Percentiles rank a stretch among this genome's conserved stretches.
These are phyloP conservation scores for Cryptocephalus moraei DNA, from an alignment of 2,888 invertebrate species.

Conservation along the genomic window DNA sequence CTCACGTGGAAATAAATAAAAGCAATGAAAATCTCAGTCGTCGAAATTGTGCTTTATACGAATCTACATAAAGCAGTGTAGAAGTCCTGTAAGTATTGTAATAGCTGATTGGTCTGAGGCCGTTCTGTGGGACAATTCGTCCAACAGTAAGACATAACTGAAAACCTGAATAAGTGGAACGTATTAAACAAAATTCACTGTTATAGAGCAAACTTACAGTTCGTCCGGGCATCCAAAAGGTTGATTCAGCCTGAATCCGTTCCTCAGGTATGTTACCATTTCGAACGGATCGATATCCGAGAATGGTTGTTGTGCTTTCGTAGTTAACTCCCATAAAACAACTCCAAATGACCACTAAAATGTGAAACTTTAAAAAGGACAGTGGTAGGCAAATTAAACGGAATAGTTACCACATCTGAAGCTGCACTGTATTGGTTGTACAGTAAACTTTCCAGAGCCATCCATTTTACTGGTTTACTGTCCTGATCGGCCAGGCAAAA, in stretches of 20 bases:
- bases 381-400: too few species aligned
- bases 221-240: constrained; percentile 94
- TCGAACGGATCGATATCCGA: constrained; percentile 88
- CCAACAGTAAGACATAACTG: constrained; percentile 70
- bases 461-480: constrained; percentile 94
- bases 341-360: constrained; percentile 90
- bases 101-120: constrained; percentile 58
- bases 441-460: constrained; percentile 79
- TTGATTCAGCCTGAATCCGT: constrained; percentile 82
- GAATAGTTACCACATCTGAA: constrained; percentile 67
- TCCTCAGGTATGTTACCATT: constrained; percentile 75
- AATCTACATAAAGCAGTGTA: constrained; percentile 61
- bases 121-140: constrained; percentile 51
- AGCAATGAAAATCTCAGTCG: too few species aligned
- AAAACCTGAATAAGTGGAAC: constrained; percentile 42
- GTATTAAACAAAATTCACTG: neutral
- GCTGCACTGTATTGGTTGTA: constrained; percentile 75
- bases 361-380: neutral
- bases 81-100: constrained; percentile 63
- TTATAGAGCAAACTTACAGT: constrained; percentile 54
- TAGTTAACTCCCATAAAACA: constrained; percentile 86
- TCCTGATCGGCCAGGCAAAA: constrained; percentile 95
- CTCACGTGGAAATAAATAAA: too few species aligned
- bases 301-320: constrained; percentile 82
- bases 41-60: constrained; percentile 36